Conservation (phyloP, 1,140 invertebrate genomes). For the Lethocerus indicus region DNA sequence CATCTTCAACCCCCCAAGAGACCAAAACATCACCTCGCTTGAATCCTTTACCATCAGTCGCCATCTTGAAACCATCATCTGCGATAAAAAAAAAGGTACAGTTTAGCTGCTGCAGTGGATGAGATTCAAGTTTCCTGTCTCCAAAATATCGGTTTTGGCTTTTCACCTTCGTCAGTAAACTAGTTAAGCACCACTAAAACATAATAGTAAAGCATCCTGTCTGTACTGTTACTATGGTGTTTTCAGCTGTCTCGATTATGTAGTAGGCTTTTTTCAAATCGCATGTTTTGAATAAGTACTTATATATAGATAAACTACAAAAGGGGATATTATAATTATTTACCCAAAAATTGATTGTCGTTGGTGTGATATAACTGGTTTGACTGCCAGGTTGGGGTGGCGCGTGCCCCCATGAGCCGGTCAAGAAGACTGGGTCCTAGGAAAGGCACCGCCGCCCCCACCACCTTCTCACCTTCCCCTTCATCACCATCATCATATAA, state of each 20-base stretch:
- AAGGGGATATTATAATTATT: neutral
- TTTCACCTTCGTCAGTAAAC: too few species aligned
- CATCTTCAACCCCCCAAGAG: neutral
- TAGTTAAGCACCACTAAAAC: too few species aligned
- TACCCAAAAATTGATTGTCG: neutral
- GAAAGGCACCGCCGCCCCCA: neutral
- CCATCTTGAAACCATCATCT: constrained; percentile 14
- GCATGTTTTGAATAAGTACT: neutral
- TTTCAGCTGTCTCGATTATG: neutral
- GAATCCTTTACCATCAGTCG: neutral
- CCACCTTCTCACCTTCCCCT: constrained; percentile 1
- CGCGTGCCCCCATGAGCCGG: neutral
- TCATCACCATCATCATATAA: too few species aligned
- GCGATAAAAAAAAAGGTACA: constrained; percentile 6
- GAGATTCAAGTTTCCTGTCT: too few species aligned
- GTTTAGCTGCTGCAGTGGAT: too few species aligned
- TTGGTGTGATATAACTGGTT: neutral
- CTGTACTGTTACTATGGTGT: neutral
- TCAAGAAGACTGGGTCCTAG: neutral
- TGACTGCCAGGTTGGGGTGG: neutral
- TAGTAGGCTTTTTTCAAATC: neutral
- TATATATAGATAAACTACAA: neutral
- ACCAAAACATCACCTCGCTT: constrained; percentile 4
- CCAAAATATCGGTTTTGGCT: too few species aligned
- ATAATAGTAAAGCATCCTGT: too few species aligned